phyloP scores from a whole-genome alignment of 1,140 invertebrate genomes.

The Drosophila simulans region DNA sequence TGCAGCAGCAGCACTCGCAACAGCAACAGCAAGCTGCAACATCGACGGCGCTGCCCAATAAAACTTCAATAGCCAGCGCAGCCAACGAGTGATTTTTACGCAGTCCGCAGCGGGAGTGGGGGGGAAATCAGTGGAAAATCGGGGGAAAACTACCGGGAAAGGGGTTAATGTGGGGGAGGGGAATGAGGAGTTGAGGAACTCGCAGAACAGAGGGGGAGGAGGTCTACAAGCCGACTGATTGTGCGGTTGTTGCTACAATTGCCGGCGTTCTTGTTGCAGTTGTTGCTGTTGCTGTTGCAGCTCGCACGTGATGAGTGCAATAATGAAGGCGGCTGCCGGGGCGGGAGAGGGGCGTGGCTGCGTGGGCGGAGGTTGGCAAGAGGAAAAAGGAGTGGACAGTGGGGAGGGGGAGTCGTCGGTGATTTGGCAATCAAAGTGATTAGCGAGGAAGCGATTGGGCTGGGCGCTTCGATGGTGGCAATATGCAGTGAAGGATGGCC shows the following conservation, averaged over 20 bases:
- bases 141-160: slow-evolving; percentile 18
- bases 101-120: slow-evolving; percentile 24
- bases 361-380: slow-evolving; percentile 1
- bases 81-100: slow-evolving; percentile 54
- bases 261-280: slow-evolving; percentile 60
- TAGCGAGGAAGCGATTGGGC: slow-evolving; percentile 40
- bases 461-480: slow-evolving; percentile 9
- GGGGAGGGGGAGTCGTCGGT: slow-evolving; percentile 7
- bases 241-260: slow-evolving; percentile 80
- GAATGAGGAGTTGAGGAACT: neutral
- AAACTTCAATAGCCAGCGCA: slow-evolving; percentile 74
- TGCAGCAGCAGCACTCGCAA: slow-evolving; percentile 12
- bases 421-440: slow-evolving; percentile 59
- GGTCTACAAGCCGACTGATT: slow-evolving; percentile 49
- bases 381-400: no score
- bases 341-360: neutral
- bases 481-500: slow-evolving; percentile 3
- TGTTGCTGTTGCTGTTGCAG: slow-evolving; percentile 30
- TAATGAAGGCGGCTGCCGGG: slow-evolving; percentile 31
- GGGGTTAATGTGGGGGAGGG: slow-evolving; percentile 7
- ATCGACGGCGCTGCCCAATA: slow-evolving; percentile 63
- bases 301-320: slow-evolving; percentile 69
- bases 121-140: slow-evolving; percentile 18
- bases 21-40: slow-evolving; percentile 1
- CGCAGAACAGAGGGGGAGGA: neutral